Evolutionary conservation across 2,888 invertebrate genomes (phyloP).

Genomic region (Rhopalosiphum nymphaeae): DNA sequence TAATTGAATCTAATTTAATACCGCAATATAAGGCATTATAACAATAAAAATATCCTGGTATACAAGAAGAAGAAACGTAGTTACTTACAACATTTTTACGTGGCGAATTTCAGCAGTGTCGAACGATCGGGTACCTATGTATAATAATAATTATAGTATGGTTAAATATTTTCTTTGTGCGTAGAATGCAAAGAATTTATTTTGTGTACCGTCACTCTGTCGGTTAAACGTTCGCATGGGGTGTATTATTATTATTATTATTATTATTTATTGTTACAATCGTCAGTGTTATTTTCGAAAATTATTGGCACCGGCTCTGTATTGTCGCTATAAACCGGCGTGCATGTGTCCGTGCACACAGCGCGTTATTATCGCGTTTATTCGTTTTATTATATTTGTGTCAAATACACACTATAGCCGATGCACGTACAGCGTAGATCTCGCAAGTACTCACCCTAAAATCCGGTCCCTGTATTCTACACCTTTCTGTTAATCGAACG

Average conservation of each 20-base stretch:
- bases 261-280: no score
- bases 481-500: no score
- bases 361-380: not conserved
- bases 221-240: not conserved
- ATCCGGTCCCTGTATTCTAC: not conserved
- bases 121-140: no score
- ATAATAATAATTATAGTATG: not conserved
- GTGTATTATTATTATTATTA: not conserved
- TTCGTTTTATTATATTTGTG: not conserved
- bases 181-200: not conserved
- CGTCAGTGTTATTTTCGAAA: not conserved
- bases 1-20: not conserved
- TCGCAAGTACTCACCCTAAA: not conserved
- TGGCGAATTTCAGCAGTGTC: not conserved
- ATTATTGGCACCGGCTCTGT: not conserved
- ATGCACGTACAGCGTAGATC: not conserved
- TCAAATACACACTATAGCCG: not conserved
- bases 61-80: not conserved
- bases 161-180: not conserved
- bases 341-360: not conserved
- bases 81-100: not conserved
- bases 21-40: not conserved
- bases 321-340: not conserved
- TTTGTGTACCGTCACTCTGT: not conserved
- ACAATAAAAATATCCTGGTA: not conserved